Evolutionary conservation across 1,140 invertebrate species (phyloP), one percentile per base, ranked within the genome.

Genomic region (Camponotus floridanus): DNA sequence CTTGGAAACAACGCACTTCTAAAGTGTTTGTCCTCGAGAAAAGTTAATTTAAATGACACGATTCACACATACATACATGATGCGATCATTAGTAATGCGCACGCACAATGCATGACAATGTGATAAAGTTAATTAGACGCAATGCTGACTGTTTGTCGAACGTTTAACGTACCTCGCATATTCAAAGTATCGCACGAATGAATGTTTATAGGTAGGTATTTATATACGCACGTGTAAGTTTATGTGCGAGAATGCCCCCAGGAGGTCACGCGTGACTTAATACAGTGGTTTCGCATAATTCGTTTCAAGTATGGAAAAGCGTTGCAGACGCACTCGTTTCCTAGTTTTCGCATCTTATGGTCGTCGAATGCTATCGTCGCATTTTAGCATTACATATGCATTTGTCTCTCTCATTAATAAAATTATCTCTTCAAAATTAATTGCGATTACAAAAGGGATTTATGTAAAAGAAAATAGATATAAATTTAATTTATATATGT

Each of bases 121-220:
- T 7, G 70, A 51, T 67, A 55, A 55, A 85, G 70, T 76, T 86
- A 88, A 89, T 89, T 73, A 78, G 57, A 83, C 68, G 87, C 76
- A 84, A 86, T 62, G 64, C 36, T 81, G 87, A 67, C 79, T 59
- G 48, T 87, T 87, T 57, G 76, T 26, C 73, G 87, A 68, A 81
- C 71, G 48, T 62, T 76, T 83, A 86, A 64, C 83, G 39, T 83
- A 76, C 31, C 3, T 71, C 33, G 84, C 87, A 86, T 89, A 83
- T 86, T 78, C 74, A 70, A 86, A 65, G 45, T 11, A 65, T 64
- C 81, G 73, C 45, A 45, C 48, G 9, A 85, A 48, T 67, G 42
- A 18, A 36, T 39, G 73, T 85, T 65, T 78, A 59, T 57, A 64
- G 71, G 45, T 65, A 51, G 73, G 51, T 85, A 83, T 83, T 73